These are phyloP conservation scores for Lasioglossum pauxillum DNA, from an alignment of 2,888 invertebrate genomes.

Conservation along the genomic window DNA sequence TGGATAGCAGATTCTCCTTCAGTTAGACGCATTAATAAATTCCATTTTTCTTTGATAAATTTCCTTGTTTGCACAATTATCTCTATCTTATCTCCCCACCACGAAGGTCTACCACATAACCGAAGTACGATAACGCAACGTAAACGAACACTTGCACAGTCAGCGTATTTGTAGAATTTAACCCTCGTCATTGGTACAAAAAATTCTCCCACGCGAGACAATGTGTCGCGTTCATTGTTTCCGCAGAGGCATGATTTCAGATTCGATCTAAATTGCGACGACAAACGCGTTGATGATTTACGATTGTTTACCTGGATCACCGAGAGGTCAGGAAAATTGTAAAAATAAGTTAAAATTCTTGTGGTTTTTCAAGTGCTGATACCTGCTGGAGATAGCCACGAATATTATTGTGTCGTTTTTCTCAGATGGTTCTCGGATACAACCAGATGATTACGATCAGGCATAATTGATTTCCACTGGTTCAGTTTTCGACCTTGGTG, in stretches of 20 bases:
- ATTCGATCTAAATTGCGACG: not conserved
- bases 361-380: not conserved
- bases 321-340: not conserved
- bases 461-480: not conserved
- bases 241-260: not conserved
- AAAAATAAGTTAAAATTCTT: not conserved
- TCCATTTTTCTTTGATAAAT: not conserved
- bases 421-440: not conserved
- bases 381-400: not conserved
- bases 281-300: not conserved
- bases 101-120: not conserved
- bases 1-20: not conserved
- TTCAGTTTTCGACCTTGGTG: conserved; percentile 26
- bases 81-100: not conserved
- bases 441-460: not conserved
- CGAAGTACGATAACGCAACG: not conserved
- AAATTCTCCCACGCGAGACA: not conserved
- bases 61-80: not conserved
- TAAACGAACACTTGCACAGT: not conserved
- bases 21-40: not conserved
- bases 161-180: not conserved
- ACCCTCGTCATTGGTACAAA: not conserved
- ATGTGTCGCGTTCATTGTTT: not conserved
- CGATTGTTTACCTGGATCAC: not conserved
- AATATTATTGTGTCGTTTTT: not conserved